Percentiles rank a stretch among this genome's conserved stretches.
phyloP scores from a whole-genome alignment of 2,113 vertebrate species.

The Naja naja region DNA sequence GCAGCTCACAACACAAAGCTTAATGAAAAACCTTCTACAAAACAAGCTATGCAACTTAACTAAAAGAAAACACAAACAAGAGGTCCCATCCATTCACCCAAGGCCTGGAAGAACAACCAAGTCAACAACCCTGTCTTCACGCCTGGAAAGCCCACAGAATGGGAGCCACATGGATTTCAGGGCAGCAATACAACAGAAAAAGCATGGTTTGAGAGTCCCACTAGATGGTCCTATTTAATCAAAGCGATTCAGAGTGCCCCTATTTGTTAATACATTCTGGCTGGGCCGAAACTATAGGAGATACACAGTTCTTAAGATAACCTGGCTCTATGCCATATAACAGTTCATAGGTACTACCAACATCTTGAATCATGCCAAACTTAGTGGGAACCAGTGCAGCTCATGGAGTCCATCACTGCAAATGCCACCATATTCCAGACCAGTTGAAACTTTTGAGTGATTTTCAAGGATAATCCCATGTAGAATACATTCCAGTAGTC shows the following conservation, averaged over 20 bases:
- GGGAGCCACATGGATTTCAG: neutral
- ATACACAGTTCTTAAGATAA: neutral
- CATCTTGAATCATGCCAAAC: neutral
- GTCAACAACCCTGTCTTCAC: neutral
- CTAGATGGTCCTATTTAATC: neutral
- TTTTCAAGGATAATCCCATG: neutral
- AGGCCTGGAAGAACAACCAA: neutral
- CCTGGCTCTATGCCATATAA: neutral
- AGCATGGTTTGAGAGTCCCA: neutral
- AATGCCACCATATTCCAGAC: neutral
- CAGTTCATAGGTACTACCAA: neutral
- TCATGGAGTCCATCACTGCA: neutral
- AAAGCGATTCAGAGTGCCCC: neutral
- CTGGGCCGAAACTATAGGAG: neutral
- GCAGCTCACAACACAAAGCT: neutral
- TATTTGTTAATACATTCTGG: neutral
- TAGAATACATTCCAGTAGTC: neutral
- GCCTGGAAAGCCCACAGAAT: neutral
- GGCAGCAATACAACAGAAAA: neutral
- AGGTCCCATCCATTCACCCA: neutral
- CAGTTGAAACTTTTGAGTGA: neutral
- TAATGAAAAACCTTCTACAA: neutral
- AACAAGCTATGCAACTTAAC: neutral
- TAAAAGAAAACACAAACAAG: neutral
- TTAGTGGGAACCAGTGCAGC: neutral